A percentile compares a stretch with the other conserved stretches of the same genome.
phyloP scores from a whole-genome alignment of 2,888 invertebrate genomes.

The Macrosiphum euphorbiae region DNA sequence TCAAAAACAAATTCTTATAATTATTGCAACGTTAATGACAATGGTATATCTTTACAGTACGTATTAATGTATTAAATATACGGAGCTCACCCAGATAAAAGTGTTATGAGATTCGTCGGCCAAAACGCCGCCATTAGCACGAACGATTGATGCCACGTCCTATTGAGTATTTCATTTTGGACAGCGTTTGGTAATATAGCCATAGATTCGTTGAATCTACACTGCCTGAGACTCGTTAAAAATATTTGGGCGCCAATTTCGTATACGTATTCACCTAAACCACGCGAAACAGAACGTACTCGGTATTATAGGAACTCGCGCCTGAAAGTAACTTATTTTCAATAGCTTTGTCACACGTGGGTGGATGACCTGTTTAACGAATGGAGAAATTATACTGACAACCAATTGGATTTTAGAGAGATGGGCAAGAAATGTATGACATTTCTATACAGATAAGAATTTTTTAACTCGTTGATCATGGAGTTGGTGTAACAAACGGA shows the following conservation, averaged over 20 bases:
- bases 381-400: neutral
- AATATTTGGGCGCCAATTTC: constrained; percentile 68
- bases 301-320: neutral
- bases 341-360: neutral
- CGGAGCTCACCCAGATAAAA: constrained; percentile 33
- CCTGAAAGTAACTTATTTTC: neutral
- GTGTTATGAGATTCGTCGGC: constrained; percentile 66
- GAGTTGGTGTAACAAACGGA: neutral
- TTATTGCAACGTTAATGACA: neutral
- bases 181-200: constrained; percentile 65
- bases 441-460: neutral
- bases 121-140: constrained; percentile 68
- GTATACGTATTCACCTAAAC: constrained; percentile 59
- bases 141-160: constrained; percentile 68
- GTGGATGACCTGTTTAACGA: neutral
- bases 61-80: neutral
- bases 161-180: constrained; percentile 68
- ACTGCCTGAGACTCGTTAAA: constrained; percentile 67
- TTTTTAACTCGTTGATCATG: neutral
- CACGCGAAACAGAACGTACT: neutral
- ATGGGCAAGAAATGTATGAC: neutral
- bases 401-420: neutral
- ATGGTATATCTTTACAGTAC: neutral
- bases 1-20: neutral
- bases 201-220: constrained; percentile 66